These are phyloP conservation scores for Pagetopsis macropterus DNA, from an alignment of 2,797 vertebrate species.

Conservation along the genomic window DNA sequence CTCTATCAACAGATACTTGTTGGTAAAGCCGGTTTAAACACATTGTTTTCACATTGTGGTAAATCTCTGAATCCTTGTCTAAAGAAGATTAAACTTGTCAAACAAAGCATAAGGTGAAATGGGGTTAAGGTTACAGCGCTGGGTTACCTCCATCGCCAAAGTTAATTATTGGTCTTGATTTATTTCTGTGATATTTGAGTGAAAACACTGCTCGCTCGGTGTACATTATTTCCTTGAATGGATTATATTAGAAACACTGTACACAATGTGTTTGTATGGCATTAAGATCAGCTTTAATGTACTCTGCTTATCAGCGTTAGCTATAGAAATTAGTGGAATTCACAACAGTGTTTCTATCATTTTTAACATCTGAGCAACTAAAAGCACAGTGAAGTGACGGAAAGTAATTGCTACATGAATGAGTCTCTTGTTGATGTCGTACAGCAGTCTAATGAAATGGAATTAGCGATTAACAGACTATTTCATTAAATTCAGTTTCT, in stretches of 20 bases:
- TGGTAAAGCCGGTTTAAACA: conserved; percentile 21
- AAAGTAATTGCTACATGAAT: conserved; percentile 2
- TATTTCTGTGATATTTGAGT: neutral
- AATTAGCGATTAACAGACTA: too few relatives aligned
- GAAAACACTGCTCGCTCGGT: neutral
- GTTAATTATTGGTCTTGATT: conserved; percentile 18
- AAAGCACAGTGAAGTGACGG: neutral
- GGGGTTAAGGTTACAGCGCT: conserved; percentile 13
- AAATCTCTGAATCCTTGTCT: conserved; percentile 40
- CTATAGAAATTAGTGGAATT: conserved; percentile 14
- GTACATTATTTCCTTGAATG: neutral
- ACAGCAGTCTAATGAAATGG: conserved; percentile 1
- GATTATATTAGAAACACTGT: conserved; percentile 9
- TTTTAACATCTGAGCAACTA: conserved; percentile 7
- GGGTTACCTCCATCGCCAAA: conserved; percentile 25
- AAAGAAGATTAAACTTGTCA: conserved; percentile 60
- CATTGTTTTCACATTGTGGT: conserved; percentile 12
- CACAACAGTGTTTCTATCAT: neutral
- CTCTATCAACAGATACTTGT: conserved; percentile 6
- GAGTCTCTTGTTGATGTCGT: neutral
- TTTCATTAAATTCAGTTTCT: too few relatives aligned
- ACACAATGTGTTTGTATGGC: neutral
- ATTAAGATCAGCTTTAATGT: conserved; percentile 9
- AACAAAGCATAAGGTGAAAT: conserved; percentile 36
- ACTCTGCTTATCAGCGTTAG: neutral